Evolutionary conservation across 2,113 vertebrate genomes (phyloP), one percentile per base, ranked within the genome.

Genomic region (Trematocara stigmaticum): DNA sequence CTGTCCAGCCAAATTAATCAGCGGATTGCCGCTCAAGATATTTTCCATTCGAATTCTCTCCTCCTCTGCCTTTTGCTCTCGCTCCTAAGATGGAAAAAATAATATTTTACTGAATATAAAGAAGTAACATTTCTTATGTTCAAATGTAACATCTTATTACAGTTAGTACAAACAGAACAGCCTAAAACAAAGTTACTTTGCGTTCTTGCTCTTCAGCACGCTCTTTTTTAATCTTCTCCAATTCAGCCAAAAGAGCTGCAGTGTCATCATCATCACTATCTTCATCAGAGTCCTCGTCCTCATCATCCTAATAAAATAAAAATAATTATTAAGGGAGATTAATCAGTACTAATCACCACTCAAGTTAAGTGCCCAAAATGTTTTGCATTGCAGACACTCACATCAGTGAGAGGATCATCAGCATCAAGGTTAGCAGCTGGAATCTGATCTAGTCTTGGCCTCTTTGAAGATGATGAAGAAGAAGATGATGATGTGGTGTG

Each of bases 41-140:
- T 99, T 99, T 92, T 99, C 98, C 98, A 99, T 99, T 15, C 98
- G 96, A 92, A 99, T 99, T 78, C 98, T 96, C 93, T 99, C 98
- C 90, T 99, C 98, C 91, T 99, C 99, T 2, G 98, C 98, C 86
- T 99, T 99, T 89, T 99, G 98, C 91, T 99, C 98, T 89, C 97
- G 97, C 40, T 99, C 98, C 98, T 99, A 90, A 84, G n/a, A 94
- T 35, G 8, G 7, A 5, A 84, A 78, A 51, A 2, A 83, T 57
- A 59, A 9, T 82, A 80, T 69, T 9, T 49, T 20, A 82, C 4
- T 9, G 6, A 74, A 59, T 15, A 38, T 6, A 81, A 31, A 35
- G 6, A 20, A 3, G 23, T 8, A 80, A 76, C 3, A n/a, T 79
- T 42, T 56, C 5, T 20, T 53, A 18, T 3, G 20, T 18, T 35